Evolutionary conservation across 1,140 invertebrate genomes (phyloP), one percentile per base, ranked within the genome.

Genomic region (Stegodyphus dumicola): DNA sequence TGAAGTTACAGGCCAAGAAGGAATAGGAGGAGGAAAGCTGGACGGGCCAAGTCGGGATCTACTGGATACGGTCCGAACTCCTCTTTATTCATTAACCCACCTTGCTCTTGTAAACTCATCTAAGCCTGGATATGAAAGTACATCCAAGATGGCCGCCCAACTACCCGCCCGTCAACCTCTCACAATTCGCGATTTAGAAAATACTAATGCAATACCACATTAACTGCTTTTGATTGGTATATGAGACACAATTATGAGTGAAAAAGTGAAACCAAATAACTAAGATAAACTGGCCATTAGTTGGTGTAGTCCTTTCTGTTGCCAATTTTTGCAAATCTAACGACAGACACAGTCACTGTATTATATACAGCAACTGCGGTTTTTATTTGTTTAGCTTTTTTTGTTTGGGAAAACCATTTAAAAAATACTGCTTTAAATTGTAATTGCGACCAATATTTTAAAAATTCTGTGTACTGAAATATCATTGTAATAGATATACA

Each of bases 81-180:
- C 84, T 65, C 84, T 85, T n/a, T 52, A 85, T 85, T 75, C 80
- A 75, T 53, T 79, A 73, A 60, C 67, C 54, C 53, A 69, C 69
- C 78, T 69, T 70, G 18, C 51, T 66, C 60, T 79, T 56, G 67
- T 71, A 71, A 9, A 71, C 51, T 60, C 67, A 73, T 81, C 78
- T 11, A 73, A n/a, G 65, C 54, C 69, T 52, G n/a, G 18, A 67
- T 60, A 11, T 60, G n/a, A 49, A 70, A 33, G 33, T 79, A 52
- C 51, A 71, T 66, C 73, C 80, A 83, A 74, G 52, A 75, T 74
- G 56, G 48, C 79, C 56, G 60, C 66, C 51, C 79, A 83, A 83
- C 49, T 53, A 67, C 73, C 80, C 60, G 60, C 64, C 71, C 69
- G 65, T 67, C 65, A 67, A 67, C 65, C 53, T 60, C 78, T 80